phyloP scores from a whole-genome alignment of 1,140 invertebrate species.

The Nebria ingens region DNA sequence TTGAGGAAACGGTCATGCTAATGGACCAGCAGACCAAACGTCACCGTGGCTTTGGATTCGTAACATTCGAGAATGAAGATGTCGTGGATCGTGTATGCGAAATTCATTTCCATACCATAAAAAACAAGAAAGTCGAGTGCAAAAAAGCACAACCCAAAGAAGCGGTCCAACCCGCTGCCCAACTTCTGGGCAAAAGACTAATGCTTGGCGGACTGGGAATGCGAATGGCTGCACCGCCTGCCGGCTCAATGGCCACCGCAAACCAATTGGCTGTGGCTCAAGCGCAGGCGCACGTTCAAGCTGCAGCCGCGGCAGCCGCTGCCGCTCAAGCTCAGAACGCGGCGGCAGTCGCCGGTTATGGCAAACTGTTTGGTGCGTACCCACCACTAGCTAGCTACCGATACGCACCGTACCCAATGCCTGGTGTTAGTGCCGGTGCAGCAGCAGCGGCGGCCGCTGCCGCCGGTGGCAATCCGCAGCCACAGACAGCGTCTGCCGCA shows the following conservation, averaged over 20 bases:
- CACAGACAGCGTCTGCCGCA: slow-evolving; percentile 39
- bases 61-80: slow-evolving; percentile 86
- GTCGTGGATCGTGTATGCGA: slow-evolving; percentile 85
- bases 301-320: slow-evolving; percentile 34
- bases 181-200: slow-evolving; percentile 60
- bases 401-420: slow-evolving; percentile 59
- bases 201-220: slow-evolving; percentile 59
- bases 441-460: slow-evolving; percentile 38
- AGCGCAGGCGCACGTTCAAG: slow-evolving; percentile 42
- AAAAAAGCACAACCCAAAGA: slow-evolving; percentile 90
- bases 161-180: slow-evolving; percentile 62
- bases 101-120: slow-evolving; percentile 84
- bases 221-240: slow-evolving; percentile 43
- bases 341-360: slow-evolving; percentile 44
- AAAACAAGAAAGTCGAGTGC: slow-evolving; percentile 88
- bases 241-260: slow-evolving; percentile 44
- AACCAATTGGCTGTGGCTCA: slow-evolving; percentile 47
- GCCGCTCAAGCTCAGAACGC: slow-evolving; percentile 20
- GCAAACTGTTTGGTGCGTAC: slow-evolving; percentile 57
- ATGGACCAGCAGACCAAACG: slow-evolving; percentile 92
- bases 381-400: slow-evolving; percentile 55
- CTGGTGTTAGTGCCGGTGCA: slow-evolving; percentile 44
- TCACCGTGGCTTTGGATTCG: slow-evolving; percentile 83
- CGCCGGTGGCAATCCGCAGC: slow-evolving; percentile 31
- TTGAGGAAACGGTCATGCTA: slow-evolving; percentile 86